These are phyloP conservation scores for Octodon degus DNA, from an alignment of 2,113 vertebrate species.

Conservation along the genomic window DNA sequence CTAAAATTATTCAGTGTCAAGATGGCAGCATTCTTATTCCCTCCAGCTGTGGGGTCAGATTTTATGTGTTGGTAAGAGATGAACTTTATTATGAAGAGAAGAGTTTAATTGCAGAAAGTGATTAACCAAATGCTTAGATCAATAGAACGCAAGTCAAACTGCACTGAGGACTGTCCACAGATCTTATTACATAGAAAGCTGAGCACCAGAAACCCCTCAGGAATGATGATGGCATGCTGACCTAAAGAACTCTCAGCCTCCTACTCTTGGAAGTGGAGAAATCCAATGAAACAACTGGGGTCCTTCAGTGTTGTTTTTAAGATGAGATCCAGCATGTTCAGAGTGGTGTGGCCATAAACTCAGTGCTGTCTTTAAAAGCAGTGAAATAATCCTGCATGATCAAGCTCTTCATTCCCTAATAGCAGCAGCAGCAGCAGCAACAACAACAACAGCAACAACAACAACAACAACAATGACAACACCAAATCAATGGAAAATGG, in stretches of 20 bases:
- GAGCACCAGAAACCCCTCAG: conserved; percentile 18
- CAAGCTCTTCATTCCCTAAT: conserved; percentile 75
- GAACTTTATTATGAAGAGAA: conserved; percentile 81
- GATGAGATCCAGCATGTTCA: conserved; percentile 31
- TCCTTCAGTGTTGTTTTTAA: conserved; percentile 71
- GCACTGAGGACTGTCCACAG: background rate
- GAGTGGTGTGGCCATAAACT: background rate
- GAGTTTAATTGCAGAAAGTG: conserved; percentile 84
- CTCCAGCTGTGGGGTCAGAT: conserved; percentile 76
- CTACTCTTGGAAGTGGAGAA: background rate
- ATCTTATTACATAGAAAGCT: background rate
- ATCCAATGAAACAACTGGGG: conserved; percentile 74
- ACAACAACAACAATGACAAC: background rate
- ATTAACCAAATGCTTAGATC: conserved; percentile 82
- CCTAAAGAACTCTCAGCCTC: conserved; percentile 60
- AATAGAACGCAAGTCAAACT: conserved; percentile 60
- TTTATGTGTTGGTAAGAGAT: conserved; percentile 83
- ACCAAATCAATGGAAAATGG: conserved; percentile 78
- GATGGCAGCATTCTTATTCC: conserved; percentile 63
- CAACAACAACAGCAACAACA: conserved; percentile 57
- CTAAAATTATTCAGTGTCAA: background rate
- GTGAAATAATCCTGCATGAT: conserved; percentile 56
- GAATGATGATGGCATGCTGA: conserved; percentile 71
- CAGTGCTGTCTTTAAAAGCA: conserved; percentile 72
- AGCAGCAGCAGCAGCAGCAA: conserved; percentile 7